Base-by-base conservation (phyloP, 2,888 invertebrate genomes). In the Xylota segnis region DNA sequence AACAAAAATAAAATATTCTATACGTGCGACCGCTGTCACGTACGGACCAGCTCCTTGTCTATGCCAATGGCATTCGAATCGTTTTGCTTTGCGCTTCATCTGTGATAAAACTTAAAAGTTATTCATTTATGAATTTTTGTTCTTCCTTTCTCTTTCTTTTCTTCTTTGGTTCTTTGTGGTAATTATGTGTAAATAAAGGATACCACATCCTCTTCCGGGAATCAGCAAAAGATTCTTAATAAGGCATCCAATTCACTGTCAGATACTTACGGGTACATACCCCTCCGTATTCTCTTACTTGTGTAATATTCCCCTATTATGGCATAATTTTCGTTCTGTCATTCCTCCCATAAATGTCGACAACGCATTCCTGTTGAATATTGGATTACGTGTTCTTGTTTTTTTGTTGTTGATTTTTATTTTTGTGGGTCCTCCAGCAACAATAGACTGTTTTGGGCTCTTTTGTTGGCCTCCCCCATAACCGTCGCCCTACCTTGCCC, bases 351-450 rank as follows among this genome's bases (percentile, higher is more conserved):
- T 72, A 83, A 78, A 83, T 72, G 45, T 27, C 14, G 54, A 83
- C 72, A 72, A 83, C 72, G 78, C 78, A 78, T 83, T 83, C 83
- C 83, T 83, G 83, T 83, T 83, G 77, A 83, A 83, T 83, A 77
- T 68, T 77, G 61, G 37, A 83, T 72, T 65, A 58, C 47, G 52
- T 27, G 16, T 9, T 47, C 5, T 27, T 27, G 37, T 34, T 7
- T 45, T 2, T 43, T n/a, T 43, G 40, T 61, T 34, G 14, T 45
- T 32, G 29, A 32, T 32, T 43, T 18, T 10, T 68, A 9, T 23
- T 58, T 72, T 43, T 40, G 7, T n/a, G 56, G 56, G 50, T 59
- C 56, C 16, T 18, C 34, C 52, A 5, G 29, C n/a, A 61, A 63
- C 54, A 63, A 66, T 59, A 14, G 7, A 66, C 16, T 66, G 23